phyloP scores from a whole-genome alignment of 2,113 vertebrate genomes.

The human region GRCh38 chr13:25937001-25937500 shows the following conservation, averaged over 20 bases:
- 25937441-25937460: neutral
- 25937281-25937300: neutral
- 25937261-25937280: neutral
- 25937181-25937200: neutral
- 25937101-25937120: neutral
- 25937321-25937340: neutral
- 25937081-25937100: neutral
- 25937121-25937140: neutral
- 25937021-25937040: neutral
- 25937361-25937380: neutral
- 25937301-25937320: neutral
- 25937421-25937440: neutral
- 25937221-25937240: slow-evolving; percentile 15
- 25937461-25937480: slow-evolving; percentile 9
- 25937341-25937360: neutral
- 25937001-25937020: neutral
- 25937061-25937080: neutral
- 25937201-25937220: neutral
- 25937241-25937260: neutral
- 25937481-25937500: slow-evolving; percentile 14
- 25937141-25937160: slow-evolving; percentile 30
- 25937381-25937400: neutral
- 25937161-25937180: neutral
- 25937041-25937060: neutral
- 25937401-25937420: neutral